Evolutionary conservation across 92 coral and sea anemone genomes (phyloP).

Genomic region (Scolanthus callimorphus): DNA sequence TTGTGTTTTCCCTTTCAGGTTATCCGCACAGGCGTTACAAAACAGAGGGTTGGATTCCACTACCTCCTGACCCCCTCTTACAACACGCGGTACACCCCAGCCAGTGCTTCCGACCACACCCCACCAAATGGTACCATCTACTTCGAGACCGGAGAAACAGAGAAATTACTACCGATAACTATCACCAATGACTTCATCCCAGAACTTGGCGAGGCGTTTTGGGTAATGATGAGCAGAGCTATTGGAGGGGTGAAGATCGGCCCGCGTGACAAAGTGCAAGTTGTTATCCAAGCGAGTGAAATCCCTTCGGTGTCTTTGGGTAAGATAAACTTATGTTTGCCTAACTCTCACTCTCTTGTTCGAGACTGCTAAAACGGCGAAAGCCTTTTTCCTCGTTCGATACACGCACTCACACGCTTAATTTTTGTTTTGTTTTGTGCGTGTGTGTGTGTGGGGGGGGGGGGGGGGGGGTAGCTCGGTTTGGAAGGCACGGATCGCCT

Average conservation of each 20-base stretch:
- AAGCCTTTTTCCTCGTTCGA: too few relatives aligned
- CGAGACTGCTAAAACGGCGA: not conserved
- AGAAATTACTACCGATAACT: slow-evolving; percentile 30
- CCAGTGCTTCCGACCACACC: slow-evolving; percentile 41
- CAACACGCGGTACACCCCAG: slow-evolving; percentile 21
- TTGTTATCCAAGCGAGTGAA: slow-evolving; percentile 79
- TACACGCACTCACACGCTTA: too few relatives aligned
- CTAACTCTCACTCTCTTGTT: not conserved
- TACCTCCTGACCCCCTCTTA: slow-evolving; percentile 49
- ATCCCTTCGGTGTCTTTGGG: slow-evolving; percentile 89
- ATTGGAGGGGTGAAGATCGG: slow-evolving; percentile 81
- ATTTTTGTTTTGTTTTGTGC: not conserved
- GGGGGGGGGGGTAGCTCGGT: too few relatives aligned
- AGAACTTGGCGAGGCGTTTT: slow-evolving; percentile 79
- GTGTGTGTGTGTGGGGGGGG: not conserved
- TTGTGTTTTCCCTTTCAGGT: slow-evolving; percentile 36
- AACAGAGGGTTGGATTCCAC: slow-evolving; percentile 74
- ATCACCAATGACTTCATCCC: slow-evolving; percentile 68
- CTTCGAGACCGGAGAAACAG: slow-evolving; percentile 42
- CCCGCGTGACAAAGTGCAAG: slow-evolving; percentile 44
- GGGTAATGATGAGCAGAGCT: slow-evolving; percentile 75
- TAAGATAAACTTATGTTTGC: slow-evolving; percentile 23
- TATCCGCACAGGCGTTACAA: slow-evolving; percentile 47
- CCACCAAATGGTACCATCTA: slow-evolving; percentile 69
- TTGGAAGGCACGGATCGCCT: too few relatives aligned